These are phyloP conservation scores for Mobula birostris DNA, from an alignment of 2,113 vertebrate species.

Conservation along the genomic window DNA sequence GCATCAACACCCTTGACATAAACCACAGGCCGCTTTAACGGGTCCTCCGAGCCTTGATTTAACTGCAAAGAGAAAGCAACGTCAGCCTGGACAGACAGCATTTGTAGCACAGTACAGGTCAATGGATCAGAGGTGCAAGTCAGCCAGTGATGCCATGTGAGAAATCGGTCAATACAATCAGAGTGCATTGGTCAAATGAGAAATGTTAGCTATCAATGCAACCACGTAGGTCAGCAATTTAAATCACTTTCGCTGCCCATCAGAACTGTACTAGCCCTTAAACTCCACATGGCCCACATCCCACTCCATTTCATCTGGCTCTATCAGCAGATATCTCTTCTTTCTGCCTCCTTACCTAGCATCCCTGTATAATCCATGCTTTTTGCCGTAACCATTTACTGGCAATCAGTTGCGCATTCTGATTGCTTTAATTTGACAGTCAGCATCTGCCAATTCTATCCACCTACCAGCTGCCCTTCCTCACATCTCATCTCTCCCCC, in stretches of 20 bases:
- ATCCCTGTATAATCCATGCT: background rate
- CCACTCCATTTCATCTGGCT: background rate
- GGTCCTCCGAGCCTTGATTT: conserved; percentile 86
- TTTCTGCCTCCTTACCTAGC: background rate
- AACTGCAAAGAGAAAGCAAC: conserved; percentile 58
- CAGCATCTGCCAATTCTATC: background rate
- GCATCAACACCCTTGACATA: conserved; percentile 98
- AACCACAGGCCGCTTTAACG: conserved; percentile 91
- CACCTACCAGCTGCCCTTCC: background rate
- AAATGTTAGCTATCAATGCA: too few species aligned
- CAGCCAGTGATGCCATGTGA: too few species aligned
- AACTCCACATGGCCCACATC: background rate
- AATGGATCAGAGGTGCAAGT: background rate
- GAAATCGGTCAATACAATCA: too few species aligned
- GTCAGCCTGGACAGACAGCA: conserved; percentile 29
- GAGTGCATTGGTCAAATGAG: too few species aligned
- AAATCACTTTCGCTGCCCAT: too few species aligned
- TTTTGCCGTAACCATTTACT: background rate
- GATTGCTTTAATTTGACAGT: background rate
- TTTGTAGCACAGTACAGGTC: background rate
- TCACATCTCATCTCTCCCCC: background rate
- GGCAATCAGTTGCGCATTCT: background rate
- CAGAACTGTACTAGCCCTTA: background rate
- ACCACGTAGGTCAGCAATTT: too few species aligned
- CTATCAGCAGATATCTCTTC: background rate